phyloP scores from a whole-genome alignment of 2,888 invertebrate species.

The Lepidonotus clava region DNA sequence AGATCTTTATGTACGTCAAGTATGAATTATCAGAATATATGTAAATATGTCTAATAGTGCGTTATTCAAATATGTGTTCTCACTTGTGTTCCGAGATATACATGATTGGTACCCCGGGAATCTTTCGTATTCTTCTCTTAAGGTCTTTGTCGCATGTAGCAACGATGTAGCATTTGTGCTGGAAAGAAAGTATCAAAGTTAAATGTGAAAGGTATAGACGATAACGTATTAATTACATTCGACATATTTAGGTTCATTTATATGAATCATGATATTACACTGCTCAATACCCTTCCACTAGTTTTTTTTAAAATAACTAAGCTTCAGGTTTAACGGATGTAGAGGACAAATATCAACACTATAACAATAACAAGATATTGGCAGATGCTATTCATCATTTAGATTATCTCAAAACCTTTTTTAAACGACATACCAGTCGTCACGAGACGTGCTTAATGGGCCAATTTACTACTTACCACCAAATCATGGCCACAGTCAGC shows the following conservation, averaged over 20 bases:
- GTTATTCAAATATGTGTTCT: constrained; percentile 49
- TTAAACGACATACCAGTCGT: too few relatives aligned
- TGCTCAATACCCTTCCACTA: not conserved
- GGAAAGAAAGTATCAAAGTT: constrained; percentile 66
- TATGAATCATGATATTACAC: not conserved
- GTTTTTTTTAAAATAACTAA: not conserved
- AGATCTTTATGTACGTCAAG: too few relatives aligned
- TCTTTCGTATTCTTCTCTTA: constrained; percentile 95
- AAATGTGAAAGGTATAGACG: not conserved
- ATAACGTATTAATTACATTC: not conserved
- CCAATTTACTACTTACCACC: too few relatives aligned
- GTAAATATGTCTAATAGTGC: not conserved
- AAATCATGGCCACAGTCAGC: too few relatives aligned
- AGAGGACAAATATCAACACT: too few relatives aligned
- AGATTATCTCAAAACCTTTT: too few relatives aligned
- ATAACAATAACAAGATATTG: too few relatives aligned
- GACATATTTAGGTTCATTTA: not conserved
- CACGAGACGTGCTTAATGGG: too few relatives aligned
- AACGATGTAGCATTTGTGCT: constrained; percentile 99
- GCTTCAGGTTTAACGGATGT: not conserved
- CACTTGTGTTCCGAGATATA: constrained; percentile 88
- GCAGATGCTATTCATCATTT: too few relatives aligned
- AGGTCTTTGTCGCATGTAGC: constrained; percentile 99
- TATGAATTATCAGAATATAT: not conserved
- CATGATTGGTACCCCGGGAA: constrained; percentile 99